Evolutionary conservation across 2,888 invertebrate genomes (phyloP).

Genomic region (Euproctis similis): DNA sequence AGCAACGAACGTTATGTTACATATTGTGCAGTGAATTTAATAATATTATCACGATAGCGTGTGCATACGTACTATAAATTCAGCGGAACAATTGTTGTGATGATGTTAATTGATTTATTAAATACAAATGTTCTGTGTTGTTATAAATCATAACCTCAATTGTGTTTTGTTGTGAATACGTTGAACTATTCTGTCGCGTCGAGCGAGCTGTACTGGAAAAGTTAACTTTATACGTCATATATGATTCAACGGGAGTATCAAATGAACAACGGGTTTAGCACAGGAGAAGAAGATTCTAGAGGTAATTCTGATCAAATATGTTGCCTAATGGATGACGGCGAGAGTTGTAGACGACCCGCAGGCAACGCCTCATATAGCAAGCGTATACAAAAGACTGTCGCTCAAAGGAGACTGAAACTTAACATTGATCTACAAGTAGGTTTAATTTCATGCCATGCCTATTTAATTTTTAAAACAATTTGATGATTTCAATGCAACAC

Average conservation of each 20-base stretch:
- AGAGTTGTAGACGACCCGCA: slow-evolving; percentile 89
- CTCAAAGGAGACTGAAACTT: slow-evolving; percentile 91
- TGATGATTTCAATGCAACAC: not conserved
- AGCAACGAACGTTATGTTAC: slow-evolving; percentile 41
- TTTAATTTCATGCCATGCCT: slow-evolving; percentile 12
- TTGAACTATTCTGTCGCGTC: slow-evolving; percentile 48
- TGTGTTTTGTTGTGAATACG: slow-evolving; percentile 59
- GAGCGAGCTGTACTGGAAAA: slow-evolving; percentile 48
- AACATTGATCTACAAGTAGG: slow-evolving; percentile 82
- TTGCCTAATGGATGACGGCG: slow-evolving; percentile 92
- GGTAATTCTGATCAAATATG: slow-evolving; percentile 93
- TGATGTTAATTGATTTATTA: slow-evolving; percentile 38
- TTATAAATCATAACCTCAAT: slow-evolving; percentile 64
- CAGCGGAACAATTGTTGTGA: slow-evolving; percentile 27
- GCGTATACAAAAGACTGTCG: slow-evolving; percentile 95
- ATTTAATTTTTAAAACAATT: slow-evolving; percentile 1
- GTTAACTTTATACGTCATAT: slow-evolving; percentile 61
- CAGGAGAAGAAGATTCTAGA: slow-evolving; percentile 92
- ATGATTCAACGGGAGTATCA: slow-evolving; percentile 76
- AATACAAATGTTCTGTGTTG: slow-evolving; percentile 48
- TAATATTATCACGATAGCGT: slow-evolving; percentile 17
- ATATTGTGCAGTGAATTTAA: slow-evolving; percentile 43
- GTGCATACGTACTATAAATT: slow-evolving; percentile 25
- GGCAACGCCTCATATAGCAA: slow-evolving; percentile 98
- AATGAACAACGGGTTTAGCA: slow-evolving; percentile 92